Percentiles rank a stretch among this genome's conserved stretches.
These are phyloP conservation scores for Odontocolon sp. DNA, from an alignment of 2,888 invertebrate genomes.

Conservation along the genomic window DNA sequence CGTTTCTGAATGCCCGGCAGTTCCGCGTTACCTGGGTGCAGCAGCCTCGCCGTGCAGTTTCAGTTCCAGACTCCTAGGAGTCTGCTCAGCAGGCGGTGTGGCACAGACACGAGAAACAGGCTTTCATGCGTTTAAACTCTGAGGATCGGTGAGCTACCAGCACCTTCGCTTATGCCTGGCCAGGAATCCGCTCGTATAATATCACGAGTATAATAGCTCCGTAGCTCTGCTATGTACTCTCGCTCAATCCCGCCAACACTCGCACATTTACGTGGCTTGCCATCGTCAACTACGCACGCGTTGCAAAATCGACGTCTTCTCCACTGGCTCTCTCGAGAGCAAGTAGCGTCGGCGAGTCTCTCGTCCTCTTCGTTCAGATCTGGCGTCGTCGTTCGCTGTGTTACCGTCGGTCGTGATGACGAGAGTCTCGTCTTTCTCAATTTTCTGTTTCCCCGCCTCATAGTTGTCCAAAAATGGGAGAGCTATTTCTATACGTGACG, in stretches of 20 bases:
- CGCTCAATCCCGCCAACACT: slow-evolving; percentile 10
- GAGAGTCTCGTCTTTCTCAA: neutral
- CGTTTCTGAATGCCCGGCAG: slow-evolving; percentile 26
- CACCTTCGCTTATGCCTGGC: slow-evolving; percentile 12
- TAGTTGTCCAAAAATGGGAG: neutral
- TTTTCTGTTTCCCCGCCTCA: neutral
- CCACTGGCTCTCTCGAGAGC: slow-evolving; percentile 33
- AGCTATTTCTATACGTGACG: neutral
- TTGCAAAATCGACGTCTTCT: slow-evolving; percentile 59
- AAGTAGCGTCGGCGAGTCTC: slow-evolving; percentile 26
- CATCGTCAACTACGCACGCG: slow-evolving; percentile 58
- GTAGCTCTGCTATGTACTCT: neutral
- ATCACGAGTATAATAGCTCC: slow-evolving; percentile 1
- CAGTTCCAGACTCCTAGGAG: slow-evolving; percentile 30
- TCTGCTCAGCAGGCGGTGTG: slow-evolving; percentile 41
- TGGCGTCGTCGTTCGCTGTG: neutral
- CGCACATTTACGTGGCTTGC: slow-evolving; percentile 24
- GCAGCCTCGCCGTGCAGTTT: slow-evolving; percentile 11
- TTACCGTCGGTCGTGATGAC: slow-evolving; percentile 9
- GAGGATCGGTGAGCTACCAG: slow-evolving; percentile 7
- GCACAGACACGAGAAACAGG: slow-evolving; percentile 43
- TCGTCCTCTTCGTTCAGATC: neutral
- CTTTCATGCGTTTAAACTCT: slow-evolving; percentile 26
- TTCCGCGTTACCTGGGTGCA: slow-evolving; percentile 47
- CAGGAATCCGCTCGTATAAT: slow-evolving; percentile 37